phyloP scores from a whole-genome alignment of 2,797 vertebrate genomes.

The Rousettus madagascariensis region DNA sequence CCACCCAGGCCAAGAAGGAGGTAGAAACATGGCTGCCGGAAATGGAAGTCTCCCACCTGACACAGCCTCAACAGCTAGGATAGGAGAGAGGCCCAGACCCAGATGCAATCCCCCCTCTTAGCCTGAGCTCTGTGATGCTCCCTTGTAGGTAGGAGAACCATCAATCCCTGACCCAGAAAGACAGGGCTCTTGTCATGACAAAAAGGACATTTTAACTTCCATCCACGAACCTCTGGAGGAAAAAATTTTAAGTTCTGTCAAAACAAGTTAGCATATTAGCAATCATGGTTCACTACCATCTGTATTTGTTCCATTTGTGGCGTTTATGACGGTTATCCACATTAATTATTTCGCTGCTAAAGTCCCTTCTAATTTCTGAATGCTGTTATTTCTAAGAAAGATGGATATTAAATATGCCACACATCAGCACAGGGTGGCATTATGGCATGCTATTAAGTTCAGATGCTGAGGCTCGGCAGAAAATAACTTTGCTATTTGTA shows the following conservation, averaged over 20 bases:
- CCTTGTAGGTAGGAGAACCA: not conserved
- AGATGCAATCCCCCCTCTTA: not conserved
- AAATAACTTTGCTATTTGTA: conserved; percentile 85
- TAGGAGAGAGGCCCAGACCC: not conserved
- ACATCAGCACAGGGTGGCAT: conserved; percentile 82
- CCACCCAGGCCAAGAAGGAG: not conserved
- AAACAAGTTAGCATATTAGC: conserved; percentile 83
- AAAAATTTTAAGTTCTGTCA: conserved; percentile 80
- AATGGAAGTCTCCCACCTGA: not conserved
- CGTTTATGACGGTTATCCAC: conserved; percentile 82
- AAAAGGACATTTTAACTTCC: conserved; percentile 59
- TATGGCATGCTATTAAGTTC: conserved; percentile 83
- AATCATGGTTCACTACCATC: conserved; percentile 77
- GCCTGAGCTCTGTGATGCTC: not conserved
- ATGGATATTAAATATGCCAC: conserved; percentile 86
- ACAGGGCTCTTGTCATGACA: not conserved
- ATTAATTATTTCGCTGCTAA: conserved; percentile 85
- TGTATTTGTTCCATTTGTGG: conserved; percentile 84
- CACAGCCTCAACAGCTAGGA: not conserved
- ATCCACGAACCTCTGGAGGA: conserved; percentile 49
- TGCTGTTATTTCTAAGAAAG: conserved; percentile 84
- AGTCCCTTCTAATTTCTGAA: conserved; percentile 85
- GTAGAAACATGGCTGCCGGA: not conserved
- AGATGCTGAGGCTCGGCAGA: conserved; percentile 77
- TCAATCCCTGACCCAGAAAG: conserved; percentile 50